Evolutionary conservation across 1,140 invertebrate species (phyloP).

Genomic region (Musca domestica): DNA sequence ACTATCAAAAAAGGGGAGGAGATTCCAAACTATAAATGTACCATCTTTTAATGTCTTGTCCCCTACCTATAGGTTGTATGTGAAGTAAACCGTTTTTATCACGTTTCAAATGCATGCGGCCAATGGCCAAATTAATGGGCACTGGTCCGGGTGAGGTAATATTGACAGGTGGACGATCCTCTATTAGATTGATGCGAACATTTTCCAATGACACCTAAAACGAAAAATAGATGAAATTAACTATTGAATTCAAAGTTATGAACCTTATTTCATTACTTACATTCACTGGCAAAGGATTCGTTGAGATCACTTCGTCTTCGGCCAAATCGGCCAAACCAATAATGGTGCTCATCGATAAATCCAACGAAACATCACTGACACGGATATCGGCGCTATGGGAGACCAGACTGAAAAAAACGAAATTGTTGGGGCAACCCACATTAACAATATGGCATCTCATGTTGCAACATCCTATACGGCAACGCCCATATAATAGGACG

Average conservation of each 20-base stretch:
- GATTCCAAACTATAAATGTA: background rate
- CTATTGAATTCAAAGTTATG: too few species aligned
- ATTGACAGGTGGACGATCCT: slow-evolving; percentile 77
- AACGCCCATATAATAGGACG: too few species aligned
- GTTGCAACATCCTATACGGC: too few species aligned
- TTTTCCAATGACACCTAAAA: slow-evolving; percentile 67
- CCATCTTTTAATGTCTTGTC: background rate
- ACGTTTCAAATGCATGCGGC: slow-evolving; percentile 66
- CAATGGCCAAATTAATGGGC: slow-evolving; percentile 74
- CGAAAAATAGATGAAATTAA: too few species aligned
- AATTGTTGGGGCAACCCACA: too few species aligned
- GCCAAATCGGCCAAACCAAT: slow-evolving; percentile 75
- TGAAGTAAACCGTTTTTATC: slow-evolving; percentile 70
- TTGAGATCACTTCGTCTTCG: slow-evolving; percentile 77
- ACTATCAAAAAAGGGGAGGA: too few species aligned
- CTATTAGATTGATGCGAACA: slow-evolving; percentile 67
- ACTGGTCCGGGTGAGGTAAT: slow-evolving; percentile 79
- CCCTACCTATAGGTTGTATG: slow-evolving; percentile 61
- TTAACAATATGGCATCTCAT: too few species aligned
- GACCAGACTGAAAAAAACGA: slow-evolving; percentile 46
- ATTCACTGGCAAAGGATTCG: slow-evolving; percentile 74
- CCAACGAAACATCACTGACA: slow-evolving; percentile 66
- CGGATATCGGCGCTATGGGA: slow-evolving; percentile 62
- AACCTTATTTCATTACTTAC: slow-evolving; percentile 53
- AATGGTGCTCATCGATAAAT: slow-evolving; percentile 77